phyloP scores from a whole-genome alignment of 2,113 vertebrate genomes.

The Fulica atra region DNA sequence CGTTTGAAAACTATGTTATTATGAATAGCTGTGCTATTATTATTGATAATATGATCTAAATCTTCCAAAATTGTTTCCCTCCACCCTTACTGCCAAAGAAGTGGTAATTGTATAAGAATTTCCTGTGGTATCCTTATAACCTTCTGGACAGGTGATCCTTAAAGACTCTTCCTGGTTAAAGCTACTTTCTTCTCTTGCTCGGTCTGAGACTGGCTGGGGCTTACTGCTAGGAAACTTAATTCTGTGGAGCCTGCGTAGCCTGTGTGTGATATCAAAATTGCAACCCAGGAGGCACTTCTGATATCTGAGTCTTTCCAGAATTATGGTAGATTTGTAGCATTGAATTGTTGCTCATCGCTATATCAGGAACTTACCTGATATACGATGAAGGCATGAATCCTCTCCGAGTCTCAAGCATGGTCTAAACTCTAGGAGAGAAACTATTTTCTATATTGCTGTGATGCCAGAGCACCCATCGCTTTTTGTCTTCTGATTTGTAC shows the following conservation, averaged over 20 bases:
- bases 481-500: background rate
- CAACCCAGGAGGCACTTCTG: background rate
- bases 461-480: fast-evolving
- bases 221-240: background rate
- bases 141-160: background rate
- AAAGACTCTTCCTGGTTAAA: background rate
- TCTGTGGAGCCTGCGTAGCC: background rate
- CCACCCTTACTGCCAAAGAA: background rate
- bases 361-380: background rate
- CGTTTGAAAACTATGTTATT: no score
- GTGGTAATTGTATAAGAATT: background rate
- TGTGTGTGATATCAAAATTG: background rate
- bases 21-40: background rate
- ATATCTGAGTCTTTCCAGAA: background rate
- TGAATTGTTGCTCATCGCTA: background rate
- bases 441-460: background rate
- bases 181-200: background rate
- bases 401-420: background rate
- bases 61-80: background rate
- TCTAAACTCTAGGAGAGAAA: background rate
- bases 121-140: background rate
- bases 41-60: background rate
- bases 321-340: background rate
- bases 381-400: background rate
- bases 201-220: background rate